phyloP scores from a whole-genome alignment of 2,113 vertebrate species.

The Recurvirostra avosetta region DNA sequence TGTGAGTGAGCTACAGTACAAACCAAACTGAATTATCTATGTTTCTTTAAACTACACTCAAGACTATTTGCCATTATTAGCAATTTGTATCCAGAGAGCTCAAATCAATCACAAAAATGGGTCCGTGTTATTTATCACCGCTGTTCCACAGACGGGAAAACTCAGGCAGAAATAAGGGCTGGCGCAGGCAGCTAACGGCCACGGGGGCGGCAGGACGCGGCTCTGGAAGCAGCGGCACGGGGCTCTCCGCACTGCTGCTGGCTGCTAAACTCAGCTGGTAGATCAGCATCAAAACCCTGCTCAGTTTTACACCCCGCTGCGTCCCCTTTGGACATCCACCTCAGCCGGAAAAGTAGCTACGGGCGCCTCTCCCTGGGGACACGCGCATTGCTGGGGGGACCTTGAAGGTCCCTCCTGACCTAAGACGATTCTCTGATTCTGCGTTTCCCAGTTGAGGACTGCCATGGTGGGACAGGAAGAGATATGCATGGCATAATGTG shows the following conservation, averaged over 20 bases:
- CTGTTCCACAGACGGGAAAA: not conserved
- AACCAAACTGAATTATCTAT: not conserved
- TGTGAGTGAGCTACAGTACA: not conserved
- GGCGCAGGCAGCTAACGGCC: not conserved
- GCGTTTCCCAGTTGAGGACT: not conserved
- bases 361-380: no score
- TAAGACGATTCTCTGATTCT: not conserved
- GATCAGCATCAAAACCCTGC: not conserved
- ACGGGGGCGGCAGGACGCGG: not conserved
- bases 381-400: rapidly evolving
- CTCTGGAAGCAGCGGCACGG: not conserved
- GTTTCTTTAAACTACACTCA: not conserved
- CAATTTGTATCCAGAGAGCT: not conserved
- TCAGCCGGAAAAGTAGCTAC: no score
- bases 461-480: no score
- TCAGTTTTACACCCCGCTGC: not conserved
- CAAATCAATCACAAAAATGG: not conserved
- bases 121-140: not conserved
- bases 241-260: not conserved
- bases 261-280: not conserved
- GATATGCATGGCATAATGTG: no score
- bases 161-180: not conserved
- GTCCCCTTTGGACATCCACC: not conserved
- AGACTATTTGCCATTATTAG: not conserved
- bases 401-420: not conserved